Percentiles rank a stretch among this genome's conserved stretches.
Conservation (phyloP, 2,888 invertebrate species). For the Phragmatobia fuliginosa region DNA sequence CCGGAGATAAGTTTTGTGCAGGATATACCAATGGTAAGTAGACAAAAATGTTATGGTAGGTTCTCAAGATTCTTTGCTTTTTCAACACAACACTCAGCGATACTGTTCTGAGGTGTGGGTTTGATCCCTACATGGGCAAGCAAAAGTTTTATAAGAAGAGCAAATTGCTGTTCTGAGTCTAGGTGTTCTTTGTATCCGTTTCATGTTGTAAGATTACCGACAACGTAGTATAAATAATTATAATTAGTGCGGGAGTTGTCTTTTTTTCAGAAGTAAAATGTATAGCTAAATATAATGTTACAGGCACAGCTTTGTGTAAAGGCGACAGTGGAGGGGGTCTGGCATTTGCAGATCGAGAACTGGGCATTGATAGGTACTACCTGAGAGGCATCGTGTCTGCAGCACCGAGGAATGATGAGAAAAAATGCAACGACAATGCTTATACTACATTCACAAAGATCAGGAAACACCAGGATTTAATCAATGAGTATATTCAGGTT, state of each 20-base stretch:
- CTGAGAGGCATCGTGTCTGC: slow-evolving; percentile 66
- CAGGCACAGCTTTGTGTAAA: slow-evolving; percentile 56
- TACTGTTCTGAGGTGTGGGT: no score
- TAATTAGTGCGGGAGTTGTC: not conserved
- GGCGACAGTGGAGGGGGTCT: slow-evolving; percentile 72
- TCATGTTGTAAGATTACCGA: no score
- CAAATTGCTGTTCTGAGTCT: not conserved
- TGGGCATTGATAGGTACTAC: slow-evolving; percentile 57
- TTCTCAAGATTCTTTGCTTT: not conserved
- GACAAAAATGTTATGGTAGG: not conserved
- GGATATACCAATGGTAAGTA: not conserved
- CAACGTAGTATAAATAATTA: no score
- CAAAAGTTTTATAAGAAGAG: not conserved
- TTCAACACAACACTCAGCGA: not conserved
- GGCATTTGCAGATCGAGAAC: slow-evolving; percentile 54
- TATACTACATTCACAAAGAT: slow-evolving; percentile 13
- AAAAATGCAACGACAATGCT: slow-evolving; percentile 6
- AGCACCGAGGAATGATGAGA: slow-evolving; percentile 25
- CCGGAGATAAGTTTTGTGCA: not conserved
- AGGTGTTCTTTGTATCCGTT: not conserved
- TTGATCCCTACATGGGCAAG: not conserved
- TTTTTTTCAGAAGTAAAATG: not conserved
- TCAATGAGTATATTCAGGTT: not conserved
- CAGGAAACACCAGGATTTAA: not conserved
- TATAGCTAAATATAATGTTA: not conserved